These are phyloP conservation scores for Melopsittacus undulatus DNA, from an alignment of 2,797 vertebrate species.

Conservation along the genomic window DNA sequence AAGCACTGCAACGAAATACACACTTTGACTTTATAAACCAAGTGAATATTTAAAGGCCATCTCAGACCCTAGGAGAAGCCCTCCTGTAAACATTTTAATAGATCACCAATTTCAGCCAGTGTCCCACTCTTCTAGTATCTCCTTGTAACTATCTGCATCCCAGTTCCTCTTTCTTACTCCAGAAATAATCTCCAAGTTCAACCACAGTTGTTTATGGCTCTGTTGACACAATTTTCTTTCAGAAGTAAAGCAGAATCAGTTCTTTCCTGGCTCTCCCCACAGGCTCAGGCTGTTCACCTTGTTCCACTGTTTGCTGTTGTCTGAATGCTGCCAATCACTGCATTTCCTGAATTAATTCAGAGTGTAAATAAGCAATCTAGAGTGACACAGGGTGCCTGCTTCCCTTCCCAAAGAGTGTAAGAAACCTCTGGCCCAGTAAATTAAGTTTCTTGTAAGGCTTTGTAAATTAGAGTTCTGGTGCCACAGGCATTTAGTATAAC, in stretches of 20 bases:
- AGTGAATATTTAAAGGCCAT: background rate
- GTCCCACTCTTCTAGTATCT: background rate
- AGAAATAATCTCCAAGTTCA: rapidly evolving
- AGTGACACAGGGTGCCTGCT: background rate
- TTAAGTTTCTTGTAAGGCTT: background rate
- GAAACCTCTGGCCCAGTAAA: background rate
- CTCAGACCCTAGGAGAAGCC: background rate
- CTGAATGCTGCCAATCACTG: background rate
- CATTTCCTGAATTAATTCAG: background rate
- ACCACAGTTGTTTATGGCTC: background rate
- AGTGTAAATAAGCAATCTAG: background rate
- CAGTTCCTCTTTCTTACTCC: background rate
- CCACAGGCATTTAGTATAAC: background rate
- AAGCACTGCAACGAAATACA: background rate
- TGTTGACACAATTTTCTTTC: background rate
- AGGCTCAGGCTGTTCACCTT: background rate
- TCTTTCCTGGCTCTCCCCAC: background rate
- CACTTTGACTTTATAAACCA: background rate
- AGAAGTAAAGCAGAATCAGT: background rate
- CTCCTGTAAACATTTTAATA: background rate
- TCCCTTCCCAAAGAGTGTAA: background rate
- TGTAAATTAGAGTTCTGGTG: background rate
- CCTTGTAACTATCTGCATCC: background rate
- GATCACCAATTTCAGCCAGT: background rate
- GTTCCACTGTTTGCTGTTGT: background rate